Base-by-base conservation (phyloP, 1,140 invertebrate genomes). In the Mamestra configurata region DNA sequence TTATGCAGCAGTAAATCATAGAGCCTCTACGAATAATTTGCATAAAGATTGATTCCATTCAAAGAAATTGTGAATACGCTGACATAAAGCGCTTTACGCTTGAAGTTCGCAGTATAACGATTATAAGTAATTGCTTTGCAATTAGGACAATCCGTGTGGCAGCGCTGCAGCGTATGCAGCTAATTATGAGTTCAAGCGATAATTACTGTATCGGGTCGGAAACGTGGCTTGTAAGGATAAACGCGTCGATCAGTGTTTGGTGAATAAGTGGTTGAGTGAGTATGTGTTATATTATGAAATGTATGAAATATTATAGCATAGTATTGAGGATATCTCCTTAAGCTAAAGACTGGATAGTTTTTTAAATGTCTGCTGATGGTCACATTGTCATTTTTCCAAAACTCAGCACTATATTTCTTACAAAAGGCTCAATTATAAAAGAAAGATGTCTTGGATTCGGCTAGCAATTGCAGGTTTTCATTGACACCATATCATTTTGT, bases 151-250 rank as follows among this genome's bases (percentile, higher is more conserved):
- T 78, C 82, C 84, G 84, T 86, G 85, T 82, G 77, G 53, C 71
- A 75, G 53, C 80, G 85, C 86, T 90, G 86, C 86, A 86, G 83
- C 81, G 82, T 86, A 88, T 90, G 87, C 87, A 87, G 77, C 86
- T 92, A 90, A 92, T 92, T 91, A 90, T 55, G 77, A 88, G 86
- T 90, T 90, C 89, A 88, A 89, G 89, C 85, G 89, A 91, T 90
- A 92, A 92, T 92, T 90, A 84, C 80, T 81, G 85, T 80, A 86
- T 86, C 82, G 84, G 86, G 88, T 91, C 88, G 86, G 86, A 82
- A 86, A 87, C 90, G 90, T 89, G 89, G 83, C 84, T 85, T 83
- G 87, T 82, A 24, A 55, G 46, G 79, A 59, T 35, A 64, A 27
- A 20, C 37, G 55, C 68, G 18, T 55, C 27, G 20, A 72, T 64